Evolutionary conservation across 1,140 invertebrate species (phyloP).

Genomic region (Andricus grossulariae): DNA sequence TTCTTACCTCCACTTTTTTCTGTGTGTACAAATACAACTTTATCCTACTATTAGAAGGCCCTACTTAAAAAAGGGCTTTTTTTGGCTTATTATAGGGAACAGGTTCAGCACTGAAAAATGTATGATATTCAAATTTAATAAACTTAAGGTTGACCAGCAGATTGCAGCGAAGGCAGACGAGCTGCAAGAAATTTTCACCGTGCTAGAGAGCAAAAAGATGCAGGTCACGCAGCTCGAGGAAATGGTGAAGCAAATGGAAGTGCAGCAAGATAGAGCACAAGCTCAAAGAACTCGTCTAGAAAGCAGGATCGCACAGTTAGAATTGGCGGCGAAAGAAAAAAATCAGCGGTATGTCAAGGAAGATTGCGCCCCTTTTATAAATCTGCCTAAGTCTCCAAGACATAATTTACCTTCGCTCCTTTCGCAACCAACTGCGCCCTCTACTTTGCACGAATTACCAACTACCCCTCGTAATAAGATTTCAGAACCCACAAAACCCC

Average conservation of each 20-base stretch:
- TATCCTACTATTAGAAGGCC: too few relatives aligned
- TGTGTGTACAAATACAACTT: too few relatives aligned
- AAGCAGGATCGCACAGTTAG: slow-evolving; percentile 78
- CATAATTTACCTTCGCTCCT: background rate
- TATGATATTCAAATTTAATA: too few relatives aligned
- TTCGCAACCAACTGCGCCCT: background rate
- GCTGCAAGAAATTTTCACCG: slow-evolving; percentile 75
- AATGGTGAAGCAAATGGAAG: slow-evolving; percentile 78
- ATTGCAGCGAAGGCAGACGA: slow-evolving; percentile 76
- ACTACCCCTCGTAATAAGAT: background rate
- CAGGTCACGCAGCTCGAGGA: slow-evolving; percentile 78
- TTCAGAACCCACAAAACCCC: background rate
- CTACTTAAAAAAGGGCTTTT: too few relatives aligned
- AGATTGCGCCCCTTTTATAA: background rate
- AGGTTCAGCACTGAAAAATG: too few relatives aligned
- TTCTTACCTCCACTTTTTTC: too few relatives aligned
- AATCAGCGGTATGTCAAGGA: slow-evolving; percentile 63
- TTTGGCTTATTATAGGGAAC: too few relatives aligned
- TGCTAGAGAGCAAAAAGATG: slow-evolving; percentile 77
- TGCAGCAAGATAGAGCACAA: slow-evolving; percentile 78
- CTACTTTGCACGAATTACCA: background rate
- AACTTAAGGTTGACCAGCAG: slow-evolving; percentile 64
- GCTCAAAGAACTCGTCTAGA: slow-evolving; percentile 79
- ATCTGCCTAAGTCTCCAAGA: background rate
- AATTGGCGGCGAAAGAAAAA: slow-evolving; percentile 70